Conservation (phyloP, 2,888 invertebrate species). For the Eilema griseolum region DNA sequence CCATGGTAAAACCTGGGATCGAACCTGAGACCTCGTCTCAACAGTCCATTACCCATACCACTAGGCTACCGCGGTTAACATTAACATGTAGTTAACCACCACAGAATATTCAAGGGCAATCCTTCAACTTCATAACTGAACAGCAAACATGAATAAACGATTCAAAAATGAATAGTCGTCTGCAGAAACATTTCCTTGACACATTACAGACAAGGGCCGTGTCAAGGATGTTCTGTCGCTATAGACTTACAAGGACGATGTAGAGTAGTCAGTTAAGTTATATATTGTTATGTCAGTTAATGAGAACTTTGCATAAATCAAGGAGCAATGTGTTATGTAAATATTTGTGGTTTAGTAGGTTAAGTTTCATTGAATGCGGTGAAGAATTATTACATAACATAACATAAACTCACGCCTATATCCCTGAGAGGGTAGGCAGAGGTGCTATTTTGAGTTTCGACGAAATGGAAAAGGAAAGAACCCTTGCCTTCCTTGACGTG, state of each 20-base stretch:
- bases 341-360: neutral
- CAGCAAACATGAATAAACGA: neutral
- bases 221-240: slow-evolving; percentile 43
- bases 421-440: too few relatives aligned
- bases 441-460: too few relatives aligned
- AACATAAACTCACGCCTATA: too few relatives aligned
- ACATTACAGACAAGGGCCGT: slow-evolving; percentile 24
- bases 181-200: slow-evolving; percentile 34
- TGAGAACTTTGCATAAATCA: neutral
- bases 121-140: neutral
- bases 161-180: neutral
- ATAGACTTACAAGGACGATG: neutral
- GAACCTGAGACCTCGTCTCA: too few relatives aligned
- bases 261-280: neutral
- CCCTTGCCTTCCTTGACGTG: too few relatives aligned
- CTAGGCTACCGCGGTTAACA: too few relatives aligned
- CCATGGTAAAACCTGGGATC: too few relatives aligned
- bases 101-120: neutral
- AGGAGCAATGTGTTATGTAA: neutral
- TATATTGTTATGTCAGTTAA: neutral
- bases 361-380: neutral
- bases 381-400: neutral
- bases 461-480: too few relatives aligned
- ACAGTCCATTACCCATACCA: too few relatives aligned
- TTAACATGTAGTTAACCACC: neutral